Evolutionary conservation across 2,797 vertebrate genomes (phyloP).

Genomic region (Philypnodon macrostomus): DNA sequence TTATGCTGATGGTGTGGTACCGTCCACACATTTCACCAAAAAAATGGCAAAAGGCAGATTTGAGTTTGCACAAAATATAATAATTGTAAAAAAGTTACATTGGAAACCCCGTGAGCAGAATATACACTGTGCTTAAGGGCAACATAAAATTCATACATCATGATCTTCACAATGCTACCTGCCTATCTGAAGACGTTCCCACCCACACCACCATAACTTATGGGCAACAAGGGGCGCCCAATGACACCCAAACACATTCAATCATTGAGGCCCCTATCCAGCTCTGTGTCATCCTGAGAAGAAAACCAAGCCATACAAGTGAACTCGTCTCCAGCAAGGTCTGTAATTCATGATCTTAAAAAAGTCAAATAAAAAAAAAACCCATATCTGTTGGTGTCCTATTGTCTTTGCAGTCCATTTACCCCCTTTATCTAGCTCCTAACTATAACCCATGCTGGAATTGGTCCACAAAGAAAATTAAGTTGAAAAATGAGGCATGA

Average conservation of each 20-base stretch:
- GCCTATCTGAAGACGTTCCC: slow-evolving; percentile 51
- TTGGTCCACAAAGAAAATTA: slow-evolving; percentile 76
- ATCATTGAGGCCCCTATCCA: slow-evolving; percentile 73
- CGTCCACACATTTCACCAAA: slow-evolving; percentile 1
- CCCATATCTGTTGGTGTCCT: slow-evolving; percentile 36
- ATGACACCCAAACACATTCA: slow-evolving; percentile 81
- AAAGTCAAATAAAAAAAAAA: slow-evolving; percentile 64
- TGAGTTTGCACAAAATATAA: slow-evolving; percentile 21
- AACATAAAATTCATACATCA: slow-evolving; percentile 39
- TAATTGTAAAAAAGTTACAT: slow-evolving; percentile 3
- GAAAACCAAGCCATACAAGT: slow-evolving; percentile 84
- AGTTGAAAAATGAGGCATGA: slow-evolving; percentile 50
- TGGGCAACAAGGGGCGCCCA: slow-evolving; percentile 65
- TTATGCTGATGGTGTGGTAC: slow-evolving; percentile 1
- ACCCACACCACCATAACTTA: slow-evolving; percentile 58
- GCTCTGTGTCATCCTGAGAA: slow-evolving; percentile 74
- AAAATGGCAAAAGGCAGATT: slow-evolving; percentile 15
- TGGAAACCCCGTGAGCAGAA: neutral
- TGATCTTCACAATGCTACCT: slow-evolving; percentile 33
- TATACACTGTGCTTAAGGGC: slow-evolving; percentile 58
- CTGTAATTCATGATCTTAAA: slow-evolving; percentile 64
- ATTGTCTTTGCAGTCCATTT: slow-evolving; percentile 29
- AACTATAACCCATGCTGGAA: slow-evolving; percentile 58
- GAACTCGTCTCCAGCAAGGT: slow-evolving; percentile 70
- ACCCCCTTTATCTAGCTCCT: slow-evolving; percentile 33